Percentiles rank a stretch among this genome's conserved stretches.
phyloP scores from a whole-genome alignment of 2,113 vertebrate genomes.

The Geococcyx californianus region DNA sequence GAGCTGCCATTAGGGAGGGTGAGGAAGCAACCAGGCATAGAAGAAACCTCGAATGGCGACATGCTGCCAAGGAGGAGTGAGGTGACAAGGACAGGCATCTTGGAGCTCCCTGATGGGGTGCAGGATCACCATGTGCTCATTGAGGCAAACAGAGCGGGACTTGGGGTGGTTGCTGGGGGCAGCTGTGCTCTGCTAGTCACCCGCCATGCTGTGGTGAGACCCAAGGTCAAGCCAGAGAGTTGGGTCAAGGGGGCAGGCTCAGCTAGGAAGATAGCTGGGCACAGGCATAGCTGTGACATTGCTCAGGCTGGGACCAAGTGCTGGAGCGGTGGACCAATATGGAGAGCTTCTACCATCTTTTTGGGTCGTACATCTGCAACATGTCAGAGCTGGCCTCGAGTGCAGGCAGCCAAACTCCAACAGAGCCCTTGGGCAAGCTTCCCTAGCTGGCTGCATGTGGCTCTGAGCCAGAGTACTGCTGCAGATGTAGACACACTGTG shows the following conservation, averaged over 20 bases:
- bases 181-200: background rate
- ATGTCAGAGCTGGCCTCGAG: background rate
- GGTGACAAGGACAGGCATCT: fast-evolving
- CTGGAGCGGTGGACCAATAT: fast-evolving
- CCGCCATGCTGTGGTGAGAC: fast-evolving
- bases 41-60: background rate
- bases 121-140: background rate
- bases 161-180: background rate
- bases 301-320: background rate
- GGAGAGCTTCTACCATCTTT: background rate
- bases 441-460: background rate
- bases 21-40: no score
- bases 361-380: fast-evolving
- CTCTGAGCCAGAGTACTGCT: background rate
- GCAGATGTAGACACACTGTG: no score
- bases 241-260: fast-evolving
- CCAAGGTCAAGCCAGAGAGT: fast-evolving
- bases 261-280: fast-evolving
- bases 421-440: background rate
- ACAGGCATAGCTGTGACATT: fast-evolving
- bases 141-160: background rate
- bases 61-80: background rate
- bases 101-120: fast-evolving
- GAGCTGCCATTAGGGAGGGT: background rate
- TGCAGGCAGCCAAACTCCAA: background rate